Base-by-base conservation (phyloP, 2,113 vertebrate genomes). In the Urocitellus parryii region DNA sequence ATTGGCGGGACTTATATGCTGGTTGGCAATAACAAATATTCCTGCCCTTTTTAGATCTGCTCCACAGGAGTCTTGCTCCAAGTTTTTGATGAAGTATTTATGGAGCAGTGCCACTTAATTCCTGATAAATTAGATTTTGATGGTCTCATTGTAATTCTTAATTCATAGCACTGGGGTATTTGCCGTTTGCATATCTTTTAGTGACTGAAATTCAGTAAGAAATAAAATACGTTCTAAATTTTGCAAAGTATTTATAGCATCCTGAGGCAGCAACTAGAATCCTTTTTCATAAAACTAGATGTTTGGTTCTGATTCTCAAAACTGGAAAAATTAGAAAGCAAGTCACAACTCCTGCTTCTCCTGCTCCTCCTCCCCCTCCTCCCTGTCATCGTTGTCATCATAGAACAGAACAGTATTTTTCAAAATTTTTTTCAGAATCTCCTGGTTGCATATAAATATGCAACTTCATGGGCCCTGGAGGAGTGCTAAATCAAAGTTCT, bases 281-380 rank as follows among this genome's bases (percentile, higher is more conserved):
- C 5, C 53, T 84, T 92, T 92, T 83, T 32, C 51, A 67, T 77
- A 68, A 85, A 96, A 94, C n/a, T 95, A 91, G 45, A 84, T 89
- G 27, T 51, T 92, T 96, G 27, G 1, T 82, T 95, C 45, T 73
- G 84, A 86, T 78, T 89, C 85, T 77, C 79, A 72, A 88, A 85
- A 51, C 34, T 80, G 16, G 58, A 65, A 81, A 91, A 74, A 56
- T 85, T 78, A 76, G 68, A 81, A 96, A 79, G 67, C 76, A 78
- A 27, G 39, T 53, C 22, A 22, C 29, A 51, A 39, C 24, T 63
- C 61, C 61, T 63, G 8, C 61, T 63, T 25, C 61, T 53, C 51
- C 61, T 63, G 9, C 61, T 63, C 20, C 9, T 27, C 24, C 61
- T 24, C 58, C 58, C 25, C 8, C 58, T 61, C 22, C 22, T 63